Evolutionary conservation across 1,140 invertebrate species (phyloP).

Genomic region (Brachystomella parvula): DNA sequence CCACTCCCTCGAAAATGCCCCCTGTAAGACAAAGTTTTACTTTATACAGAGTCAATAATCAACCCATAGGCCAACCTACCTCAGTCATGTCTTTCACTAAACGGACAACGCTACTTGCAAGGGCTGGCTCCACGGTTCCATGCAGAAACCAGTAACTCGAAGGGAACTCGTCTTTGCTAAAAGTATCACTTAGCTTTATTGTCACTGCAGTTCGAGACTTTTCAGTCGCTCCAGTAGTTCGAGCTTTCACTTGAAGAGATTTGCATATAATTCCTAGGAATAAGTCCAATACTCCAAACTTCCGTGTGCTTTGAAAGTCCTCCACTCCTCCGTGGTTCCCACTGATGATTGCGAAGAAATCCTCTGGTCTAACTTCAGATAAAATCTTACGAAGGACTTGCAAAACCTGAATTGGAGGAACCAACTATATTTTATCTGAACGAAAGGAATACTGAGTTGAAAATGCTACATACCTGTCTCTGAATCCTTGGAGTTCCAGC

Average conservation of each 20-base stretch:
- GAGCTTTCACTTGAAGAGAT: conserved; percentile 70
- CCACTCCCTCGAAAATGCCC: conserved; percentile 78
- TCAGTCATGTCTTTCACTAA: conserved; percentile 85
- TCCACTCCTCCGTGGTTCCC: conserved; percentile 46
- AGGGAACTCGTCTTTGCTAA: conserved; percentile 22
- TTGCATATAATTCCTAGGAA: conserved; percentile 81
- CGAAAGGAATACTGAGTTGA: neutral
- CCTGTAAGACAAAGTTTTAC: conserved; percentile 50
- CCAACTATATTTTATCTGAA: conserved; percentile 14
- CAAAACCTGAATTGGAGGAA: conserved; percentile 51
- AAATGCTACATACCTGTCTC: conserved; percentile 59
- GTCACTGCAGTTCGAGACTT: conserved; percentile 27
- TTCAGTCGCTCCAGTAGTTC: conserved; percentile 23
- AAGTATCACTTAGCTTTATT: conserved; percentile 31
- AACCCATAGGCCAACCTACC: conserved; percentile 50
- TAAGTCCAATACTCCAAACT: conserved; percentile 62
- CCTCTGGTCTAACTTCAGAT: conserved; percentile 66
- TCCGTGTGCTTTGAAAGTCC: neutral
- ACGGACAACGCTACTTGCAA: conserved; percentile 78
- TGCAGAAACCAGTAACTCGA: conserved; percentile 31
- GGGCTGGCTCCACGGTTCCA: conserved; percentile 44
- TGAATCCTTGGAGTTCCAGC: conserved; percentile 90
- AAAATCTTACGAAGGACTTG: conserved; percentile 69
- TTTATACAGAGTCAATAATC: conserved; percentile 19
- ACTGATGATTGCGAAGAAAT: conserved; percentile 57